Base-by-base conservation (phyloP, 1,140 invertebrate species). In the Saccostrea echinata region DNA sequence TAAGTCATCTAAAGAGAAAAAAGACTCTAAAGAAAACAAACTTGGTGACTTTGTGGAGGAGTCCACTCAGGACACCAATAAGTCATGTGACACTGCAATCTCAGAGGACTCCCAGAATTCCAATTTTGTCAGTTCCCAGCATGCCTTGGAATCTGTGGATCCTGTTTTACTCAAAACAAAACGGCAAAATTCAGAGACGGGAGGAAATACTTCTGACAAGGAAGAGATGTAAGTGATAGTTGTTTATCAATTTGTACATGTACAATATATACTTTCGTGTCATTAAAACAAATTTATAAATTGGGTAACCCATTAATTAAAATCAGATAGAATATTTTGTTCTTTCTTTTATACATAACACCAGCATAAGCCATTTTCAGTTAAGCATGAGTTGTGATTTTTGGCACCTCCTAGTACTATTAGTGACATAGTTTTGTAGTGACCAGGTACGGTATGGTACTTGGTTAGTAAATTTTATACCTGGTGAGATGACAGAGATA, bases 81-180 rank as follows among this genome's bases (percentile, higher is more conserved):
- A 71, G 30, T 30, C 68, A 76, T 27, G 24, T 27, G 68, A 76
- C 30, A 76, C 24, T 0, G 68, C 27, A 12, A 30, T 76, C 24
- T 76, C 68, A 27, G 68, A 76, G 30, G 68, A 35, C 68, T 30
- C 68, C 68, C 24, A 76, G 68, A 76, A 76, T 76, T 27, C 24
- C 27, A 76, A 16, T 76, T 9, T 76, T 76, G 6, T 30, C 24
- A 30, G 68, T 76, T 13, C 68, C 68, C 24, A 76, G 68, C 24
- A 76, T 76, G 8, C 68, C 27, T 16, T 30, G 12, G 68, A 76
- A 76, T 30, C 27, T 33, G 9, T 12, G 24, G 68, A 71, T 13
- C 68, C 68, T 27, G 68, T 30, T 13, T 30, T 33, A 76, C 8
- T 30, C 24, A 76, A 33, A 27, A 30, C 30, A 30, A 76, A 76